These are phyloP conservation scores for Psammodynastes pulverulentus DNA, from an alignment of 2,113 vertebrate species.

Conservation along the genomic window DNA sequence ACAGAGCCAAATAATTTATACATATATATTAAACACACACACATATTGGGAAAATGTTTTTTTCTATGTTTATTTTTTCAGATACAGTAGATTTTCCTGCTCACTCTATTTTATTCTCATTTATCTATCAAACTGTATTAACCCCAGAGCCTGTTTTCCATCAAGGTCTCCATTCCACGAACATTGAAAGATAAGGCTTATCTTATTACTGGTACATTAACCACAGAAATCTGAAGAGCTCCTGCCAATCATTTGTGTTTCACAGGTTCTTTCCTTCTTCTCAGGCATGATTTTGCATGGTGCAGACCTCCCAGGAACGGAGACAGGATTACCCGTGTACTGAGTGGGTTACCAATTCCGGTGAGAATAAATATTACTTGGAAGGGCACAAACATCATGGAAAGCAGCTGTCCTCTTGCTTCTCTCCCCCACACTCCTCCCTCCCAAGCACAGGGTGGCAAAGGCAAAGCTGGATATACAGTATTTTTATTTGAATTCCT, in stretches of 20 bases:
- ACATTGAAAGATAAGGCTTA: constrained; percentile 81
- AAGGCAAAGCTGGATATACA: not conserved
- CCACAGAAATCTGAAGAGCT: constrained; percentile 68
- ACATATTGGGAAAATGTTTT: not conserved
- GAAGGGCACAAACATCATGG: not conserved
- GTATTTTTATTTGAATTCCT: not conserved
- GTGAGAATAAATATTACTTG: not conserved
- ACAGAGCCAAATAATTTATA: constrained; percentile 34
- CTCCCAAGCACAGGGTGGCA: not conserved
- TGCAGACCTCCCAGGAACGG: not conserved
- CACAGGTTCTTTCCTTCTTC: constrained; percentile 27
- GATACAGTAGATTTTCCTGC: constrained; percentile 38
- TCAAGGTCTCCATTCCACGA: constrained; percentile 75
- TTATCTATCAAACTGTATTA: constrained; percentile 81
- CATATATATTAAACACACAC: not conserved
- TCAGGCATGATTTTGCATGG: constrained; percentile 32
- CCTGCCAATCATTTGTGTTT: constrained; percentile 60
- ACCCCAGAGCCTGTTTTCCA: constrained; percentile 74
- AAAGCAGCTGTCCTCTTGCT: not conserved
- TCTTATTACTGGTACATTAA: constrained; percentile 74
- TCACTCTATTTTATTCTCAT: constrained; percentile 62
- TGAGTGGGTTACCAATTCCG: not conserved
- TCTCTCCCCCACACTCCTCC: not conserved
- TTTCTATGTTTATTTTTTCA: constrained; percentile 41
- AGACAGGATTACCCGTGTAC: not conserved